Percentiles rank a stretch among this genome's conserved stretches.
Conservation (phyloP, 2,113 vertebrate species). For the Anser cygnoides region DNA sequence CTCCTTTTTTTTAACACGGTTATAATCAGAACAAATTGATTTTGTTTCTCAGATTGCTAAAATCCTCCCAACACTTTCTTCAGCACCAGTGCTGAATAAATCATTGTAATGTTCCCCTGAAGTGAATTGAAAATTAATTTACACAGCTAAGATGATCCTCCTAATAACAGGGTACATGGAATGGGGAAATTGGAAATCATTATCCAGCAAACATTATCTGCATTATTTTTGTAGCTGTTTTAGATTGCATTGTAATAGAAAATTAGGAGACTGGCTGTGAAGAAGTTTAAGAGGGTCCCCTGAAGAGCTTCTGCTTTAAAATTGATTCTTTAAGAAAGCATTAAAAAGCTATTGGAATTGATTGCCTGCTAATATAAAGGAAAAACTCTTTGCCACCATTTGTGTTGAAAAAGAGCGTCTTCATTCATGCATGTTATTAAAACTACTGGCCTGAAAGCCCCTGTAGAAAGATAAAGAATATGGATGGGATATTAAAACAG, state of each 20-base stretch:
- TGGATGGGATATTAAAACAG: constrained; percentile 82
- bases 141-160: constrained; percentile 86
- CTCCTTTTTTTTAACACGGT: constrained; percentile 38
- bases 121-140: constrained; percentile 96
- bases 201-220: constrained; percentile 91
- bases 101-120: constrained; percentile 89
- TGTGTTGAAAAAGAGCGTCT: constrained; percentile 84
- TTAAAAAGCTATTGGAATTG: constrained; percentile 91
- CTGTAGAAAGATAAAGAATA: constrained; percentile 84
- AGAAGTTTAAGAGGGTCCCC: constrained; percentile 83
- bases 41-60: constrained; percentile 83
- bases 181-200: constrained; percentile 92
- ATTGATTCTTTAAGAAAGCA: constrained; percentile 86
- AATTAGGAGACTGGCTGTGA: constrained; percentile 83
- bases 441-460: constrained; percentile 86
- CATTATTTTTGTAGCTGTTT: constrained; percentile 87
- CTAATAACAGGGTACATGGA: constrained; percentile 89
- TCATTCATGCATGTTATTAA: constrained; percentile 95
- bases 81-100: constrained; percentile 81
- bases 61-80: constrained; percentile 82
- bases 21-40: constrained; percentile 85
- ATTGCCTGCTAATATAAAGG: constrained; percentile 89
- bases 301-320: constrained; percentile 85
- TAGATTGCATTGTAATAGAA: constrained; percentile 85
- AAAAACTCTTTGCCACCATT: constrained; percentile 82